Percentiles rank a stretch among this genome's conserved stretches.
phyloP scores from a whole-genome alignment of 2,888 invertebrate species.

The Strigamia transsilvanica region DNA sequence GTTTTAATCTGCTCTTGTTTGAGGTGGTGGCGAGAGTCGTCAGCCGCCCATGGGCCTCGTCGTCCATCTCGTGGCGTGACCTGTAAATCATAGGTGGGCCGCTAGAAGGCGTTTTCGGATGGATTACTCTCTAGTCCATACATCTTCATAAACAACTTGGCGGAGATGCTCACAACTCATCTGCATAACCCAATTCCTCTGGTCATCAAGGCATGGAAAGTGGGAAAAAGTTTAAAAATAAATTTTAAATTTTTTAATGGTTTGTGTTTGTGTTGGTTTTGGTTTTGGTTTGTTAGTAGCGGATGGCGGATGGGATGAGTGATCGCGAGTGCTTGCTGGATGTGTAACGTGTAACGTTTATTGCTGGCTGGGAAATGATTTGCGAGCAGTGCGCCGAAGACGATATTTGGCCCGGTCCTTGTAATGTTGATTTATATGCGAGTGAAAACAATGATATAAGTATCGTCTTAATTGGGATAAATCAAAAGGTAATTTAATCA shows the following conservation, averaged over 20 bases:
- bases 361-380: conserved; percentile 43
- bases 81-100: conserved; percentile 50
- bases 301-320: background rate
- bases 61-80: conserved; percentile 48
- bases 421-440: conserved; percentile 52
- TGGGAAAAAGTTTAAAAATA: too few species aligned
- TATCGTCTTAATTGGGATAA: conserved; percentile 53
- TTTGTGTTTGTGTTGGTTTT: background rate
- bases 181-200: conserved; percentile 4
- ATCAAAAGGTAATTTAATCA: conserved; percentile 53
- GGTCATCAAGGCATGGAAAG: conserved; percentile 11
- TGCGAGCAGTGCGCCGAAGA: conserved; percentile 33
- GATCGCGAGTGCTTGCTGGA: background rate
- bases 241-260: background rate
- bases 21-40: conserved; percentile 50
- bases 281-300: background rate
- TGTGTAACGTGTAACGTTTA: conserved; percentile 21
- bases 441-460: conserved; percentile 52
- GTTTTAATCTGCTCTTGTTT: conserved; percentile 51
- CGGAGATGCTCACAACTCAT: conserved; percentile 31
- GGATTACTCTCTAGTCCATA: conserved; percentile 42
- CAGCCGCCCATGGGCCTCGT: conserved; percentile 46
- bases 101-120: conserved; percentile 46
- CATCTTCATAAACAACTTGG: conserved; percentile 53
- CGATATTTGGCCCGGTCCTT: conserved; percentile 49